Evolutionary conservation across 1,140 invertebrate species (phyloP).

Genomic region (Argopecten irradians): DNA sequence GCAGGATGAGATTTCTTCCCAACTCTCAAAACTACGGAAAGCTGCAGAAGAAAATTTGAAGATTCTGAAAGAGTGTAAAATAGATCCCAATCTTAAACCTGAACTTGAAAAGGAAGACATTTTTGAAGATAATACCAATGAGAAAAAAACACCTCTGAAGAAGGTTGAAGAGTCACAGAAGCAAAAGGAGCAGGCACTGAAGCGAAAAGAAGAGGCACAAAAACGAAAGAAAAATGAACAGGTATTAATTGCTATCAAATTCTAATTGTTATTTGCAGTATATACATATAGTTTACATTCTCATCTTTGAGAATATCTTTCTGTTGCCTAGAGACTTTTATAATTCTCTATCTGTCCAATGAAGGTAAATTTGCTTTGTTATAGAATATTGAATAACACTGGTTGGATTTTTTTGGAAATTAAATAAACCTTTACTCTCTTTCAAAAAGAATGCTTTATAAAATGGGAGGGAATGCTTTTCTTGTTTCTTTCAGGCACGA

Average conservation of each 20-base stretch:
- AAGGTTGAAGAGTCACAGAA: conserved; percentile 25
- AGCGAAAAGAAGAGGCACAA: conserved; percentile 44
- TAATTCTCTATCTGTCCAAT: neutral
- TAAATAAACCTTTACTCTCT: neutral
- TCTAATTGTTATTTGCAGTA: no score
- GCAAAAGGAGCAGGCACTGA: conserved; percentile 28
- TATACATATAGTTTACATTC: neutral
- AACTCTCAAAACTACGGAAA: conserved; percentile 52
- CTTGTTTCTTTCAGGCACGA: neutral
- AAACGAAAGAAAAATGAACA: neutral
- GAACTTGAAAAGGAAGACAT: conserved; percentile 12
- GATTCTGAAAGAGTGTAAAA: conserved; percentile 33
- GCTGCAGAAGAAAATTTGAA: conserved; percentile 51
- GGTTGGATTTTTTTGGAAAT: neutral
- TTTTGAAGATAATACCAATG: neutral
- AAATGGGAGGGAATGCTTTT: neutral
- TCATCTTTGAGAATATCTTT: neutral
- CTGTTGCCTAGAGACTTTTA: neutral
- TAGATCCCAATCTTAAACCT: neutral
- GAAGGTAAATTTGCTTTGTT: neutral
- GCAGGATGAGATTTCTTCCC: conserved; percentile 70
- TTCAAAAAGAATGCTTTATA: neutral
- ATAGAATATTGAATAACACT: no score
- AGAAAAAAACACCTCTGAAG: neutral
- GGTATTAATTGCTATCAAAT: no score